Evolutionary conservation across 1,140 invertebrate genomes (phyloP), one percentile per base, ranked within the genome.

Genomic region (Steinernema khuongi): DNA sequence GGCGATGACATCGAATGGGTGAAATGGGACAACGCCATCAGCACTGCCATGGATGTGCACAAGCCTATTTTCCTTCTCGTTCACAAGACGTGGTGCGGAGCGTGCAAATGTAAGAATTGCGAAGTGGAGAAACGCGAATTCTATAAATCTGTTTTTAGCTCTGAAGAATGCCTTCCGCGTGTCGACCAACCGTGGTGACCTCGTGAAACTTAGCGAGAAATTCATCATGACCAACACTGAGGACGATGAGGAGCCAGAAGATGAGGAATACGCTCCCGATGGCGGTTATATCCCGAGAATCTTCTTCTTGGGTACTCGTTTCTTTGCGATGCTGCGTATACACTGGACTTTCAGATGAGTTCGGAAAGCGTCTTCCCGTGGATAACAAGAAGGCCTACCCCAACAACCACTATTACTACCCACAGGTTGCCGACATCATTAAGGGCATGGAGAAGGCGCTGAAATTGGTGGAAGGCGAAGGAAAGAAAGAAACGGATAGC

Each of bases 201-300:
- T 84, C 11, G 32, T 84, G 26, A 78, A 82, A 69, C 66, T 85
- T 19, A 81, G 82, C 32, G 77, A 78, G 26, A 69, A 83, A 41
- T 84, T 84, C 69, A 80, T 84, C n/a, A 84, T 84, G 82, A 79
- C 80, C 18, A 85, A 84, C 68, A 43, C 74, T n/a, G 83, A 85
- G 60, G 82, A 84, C 73, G 82, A 84, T 36, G 82, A 84, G 30
- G 82, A 84, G 67, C 83, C 83, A 19, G 76, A 85, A 74, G 82
- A 84, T 19, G 79, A 79, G 11, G 76, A 83, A 33, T 84, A 83
- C 68, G 75, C 81, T 14, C 82, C 82, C 14, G 82, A 84, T 77
- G 82, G 82, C 7, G 60, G 77, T 31, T 84, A 84, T 69, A 84
- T 84, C 36, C 82, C 82, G 29, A 73, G 82, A 72, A 74, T 84